Conservation (phyloP, 2,797 vertebrate genomes). For the Takifugu rubripes region DNA sequence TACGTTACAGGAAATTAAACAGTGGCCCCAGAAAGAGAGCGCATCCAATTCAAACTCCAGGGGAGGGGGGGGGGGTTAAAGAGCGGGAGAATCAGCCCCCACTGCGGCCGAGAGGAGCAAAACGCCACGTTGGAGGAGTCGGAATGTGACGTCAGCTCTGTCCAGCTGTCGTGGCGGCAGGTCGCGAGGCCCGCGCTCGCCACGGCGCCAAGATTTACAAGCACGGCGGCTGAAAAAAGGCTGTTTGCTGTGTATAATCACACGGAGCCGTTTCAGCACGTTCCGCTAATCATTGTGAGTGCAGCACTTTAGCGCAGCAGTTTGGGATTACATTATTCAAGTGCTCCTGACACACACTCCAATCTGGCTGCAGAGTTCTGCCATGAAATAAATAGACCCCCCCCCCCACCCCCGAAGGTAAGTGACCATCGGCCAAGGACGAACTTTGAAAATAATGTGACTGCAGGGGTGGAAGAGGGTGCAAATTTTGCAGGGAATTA, state of each 20-base stretch:
- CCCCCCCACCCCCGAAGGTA: slow-evolving; percentile 21
- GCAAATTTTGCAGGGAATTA: no score
- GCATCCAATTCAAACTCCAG: slow-evolving; percentile 62
- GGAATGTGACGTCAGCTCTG: slow-evolving; percentile 33
- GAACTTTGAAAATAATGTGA: slow-evolving; percentile 9
- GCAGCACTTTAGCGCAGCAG: slow-evolving; percentile 38
- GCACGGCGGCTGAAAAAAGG: no score
- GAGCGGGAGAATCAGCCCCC: slow-evolving; percentile 45
- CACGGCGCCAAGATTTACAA: no score
- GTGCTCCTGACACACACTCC: slow-evolving; percentile 16
- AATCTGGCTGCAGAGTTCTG: slow-evolving; percentile 29
- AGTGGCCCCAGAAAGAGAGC: slow-evolving; percentile 58
- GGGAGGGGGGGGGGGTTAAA: slow-evolving; percentile 50
- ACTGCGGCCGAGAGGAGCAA: slow-evolving; percentile 41
- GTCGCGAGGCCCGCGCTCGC: no score
- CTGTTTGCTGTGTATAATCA: slow-evolving; percentile 46
- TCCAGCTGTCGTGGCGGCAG: no score
- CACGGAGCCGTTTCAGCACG: slow-evolving; percentile 35
- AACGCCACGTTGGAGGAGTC: slow-evolving; percentile 27
- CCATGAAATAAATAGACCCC: slow-evolving; percentile 31
- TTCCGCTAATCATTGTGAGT: slow-evolving; percentile 61
- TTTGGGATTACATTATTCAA: slow-evolving; percentile 50
- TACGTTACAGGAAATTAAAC: slow-evolving; percentile 75
- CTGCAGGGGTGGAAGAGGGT: no score
- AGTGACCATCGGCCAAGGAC: slow-evolving; percentile 11